phyloP scores from a whole-genome alignment of 2,113 vertebrate genomes.

The Struthidea cinerea region DNA sequence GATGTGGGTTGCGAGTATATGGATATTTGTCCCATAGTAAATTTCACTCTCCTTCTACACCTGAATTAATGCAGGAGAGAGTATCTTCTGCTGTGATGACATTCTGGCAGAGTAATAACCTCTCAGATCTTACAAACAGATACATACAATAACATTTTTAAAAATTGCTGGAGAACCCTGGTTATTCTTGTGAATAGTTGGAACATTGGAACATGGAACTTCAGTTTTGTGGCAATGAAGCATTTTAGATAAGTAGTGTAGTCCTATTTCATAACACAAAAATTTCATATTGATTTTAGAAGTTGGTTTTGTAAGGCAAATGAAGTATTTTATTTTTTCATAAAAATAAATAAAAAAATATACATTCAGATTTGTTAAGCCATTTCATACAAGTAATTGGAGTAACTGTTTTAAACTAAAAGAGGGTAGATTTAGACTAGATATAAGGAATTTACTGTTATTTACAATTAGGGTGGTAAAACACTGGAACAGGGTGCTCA shows the following conservation, averaged over 20 bases:
- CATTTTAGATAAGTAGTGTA: neutral
- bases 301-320: neutral
- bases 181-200: neutral
- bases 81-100: neutral
- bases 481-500: neutral
- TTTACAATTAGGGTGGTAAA: neutral
- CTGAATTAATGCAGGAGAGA: neutral
- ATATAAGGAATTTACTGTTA: neutral
- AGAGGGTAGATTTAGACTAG: neutral
- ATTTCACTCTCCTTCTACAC: neutral
- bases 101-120: neutral
- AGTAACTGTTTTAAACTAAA: neutral
- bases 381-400: neutral
- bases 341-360: neutral
- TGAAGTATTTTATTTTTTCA: neutral
- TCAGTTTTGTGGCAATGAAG: neutral
- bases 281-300: neutral
- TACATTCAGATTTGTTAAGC: neutral
- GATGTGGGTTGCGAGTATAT: neutral
- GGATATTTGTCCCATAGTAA: neutral
- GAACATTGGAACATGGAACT: neutral
- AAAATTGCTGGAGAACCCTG: neutral
- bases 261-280: neutral
- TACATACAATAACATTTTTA: neutral
- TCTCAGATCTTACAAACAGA: neutral